phyloP scores from a whole-genome alignment of 2,888 invertebrate species.

The Zygogramma bicolorata region DNA sequence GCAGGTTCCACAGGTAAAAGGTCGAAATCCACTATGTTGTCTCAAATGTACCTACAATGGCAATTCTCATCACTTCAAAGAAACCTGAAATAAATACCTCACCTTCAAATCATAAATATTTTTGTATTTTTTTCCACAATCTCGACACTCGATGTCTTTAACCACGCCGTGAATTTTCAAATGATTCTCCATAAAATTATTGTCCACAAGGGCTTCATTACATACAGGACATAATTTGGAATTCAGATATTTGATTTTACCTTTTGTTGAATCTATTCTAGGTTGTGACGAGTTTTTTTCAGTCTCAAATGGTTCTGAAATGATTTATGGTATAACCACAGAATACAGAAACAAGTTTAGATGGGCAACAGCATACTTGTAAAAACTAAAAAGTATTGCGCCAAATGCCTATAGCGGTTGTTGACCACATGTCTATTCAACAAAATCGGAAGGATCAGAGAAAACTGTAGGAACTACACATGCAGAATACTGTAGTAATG shows the following conservation, averaged over 20 bases:
- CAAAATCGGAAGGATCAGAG: too few species aligned
- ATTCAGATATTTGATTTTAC: neutral
- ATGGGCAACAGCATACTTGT: too few species aligned
- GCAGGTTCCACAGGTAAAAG: constrained; percentile 51
- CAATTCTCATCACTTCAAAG: neutral
- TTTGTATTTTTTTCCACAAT: constrained; percentile 53
- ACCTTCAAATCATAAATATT: constrained; percentile 54
- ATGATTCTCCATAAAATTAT: constrained; percentile 41
- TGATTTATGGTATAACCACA: too few species aligned
- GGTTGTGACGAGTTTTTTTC: neutral
- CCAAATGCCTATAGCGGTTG: too few species aligned
- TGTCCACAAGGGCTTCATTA: constrained; percentile 33
- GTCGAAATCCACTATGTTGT: constrained; percentile 53
- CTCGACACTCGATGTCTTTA: constrained; percentile 47
- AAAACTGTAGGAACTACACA: too few species aligned
- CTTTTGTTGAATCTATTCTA: neutral
- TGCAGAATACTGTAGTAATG: too few species aligned
- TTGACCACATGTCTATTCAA: too few species aligned
- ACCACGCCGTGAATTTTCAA: constrained; percentile 46
- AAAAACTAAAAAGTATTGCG: too few species aligned
- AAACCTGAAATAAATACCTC: neutral
- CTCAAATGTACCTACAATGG: constrained; percentile 52
- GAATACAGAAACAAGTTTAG: too few species aligned
- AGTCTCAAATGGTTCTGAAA: neutral
- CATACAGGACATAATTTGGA: constrained; percentile 11